These are phyloP conservation scores for Zaprionus camerounensis DNA, from an alignment of 1,140 invertebrate genomes.

Conservation along the genomic window DNA sequence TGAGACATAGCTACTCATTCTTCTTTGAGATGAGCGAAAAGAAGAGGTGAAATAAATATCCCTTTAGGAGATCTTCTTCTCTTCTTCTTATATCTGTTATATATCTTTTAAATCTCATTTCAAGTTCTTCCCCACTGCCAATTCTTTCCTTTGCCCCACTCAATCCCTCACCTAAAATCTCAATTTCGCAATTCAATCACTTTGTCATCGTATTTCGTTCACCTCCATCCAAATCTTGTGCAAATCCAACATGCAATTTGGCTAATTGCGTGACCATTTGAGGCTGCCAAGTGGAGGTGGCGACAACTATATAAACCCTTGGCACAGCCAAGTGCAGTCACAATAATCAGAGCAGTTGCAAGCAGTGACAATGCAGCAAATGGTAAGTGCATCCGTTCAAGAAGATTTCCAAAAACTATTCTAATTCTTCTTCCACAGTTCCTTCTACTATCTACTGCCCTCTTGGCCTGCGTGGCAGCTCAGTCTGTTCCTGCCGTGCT, in stretches of 20 bases:
- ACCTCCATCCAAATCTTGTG: constrained; percentile 21
- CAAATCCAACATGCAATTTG: constrained; percentile 46
- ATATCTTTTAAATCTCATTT: no score
- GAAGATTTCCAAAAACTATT: not conserved
- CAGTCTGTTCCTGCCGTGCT: constrained; percentile 11
- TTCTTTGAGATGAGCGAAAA: no score
- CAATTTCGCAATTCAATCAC: constrained; percentile 36
- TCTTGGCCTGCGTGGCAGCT: constrained; percentile 39
- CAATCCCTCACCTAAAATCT: not conserved
- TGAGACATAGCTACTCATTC: no score
- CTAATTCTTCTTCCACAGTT: constrained; percentile 19
- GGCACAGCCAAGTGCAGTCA: constrained; percentile 3
- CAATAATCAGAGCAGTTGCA: constrained; percentile 39
- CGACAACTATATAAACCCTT: constrained; percentile 54
- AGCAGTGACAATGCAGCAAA: constrained; percentile 43
- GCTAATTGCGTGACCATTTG: constrained; percentile 51
- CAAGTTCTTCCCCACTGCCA: not conserved
- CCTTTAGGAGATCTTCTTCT: no score
- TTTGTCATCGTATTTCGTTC: not conserved
- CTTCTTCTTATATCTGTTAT: no score
- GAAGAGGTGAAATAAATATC: accelerated
- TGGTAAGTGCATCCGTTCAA: constrained; percentile 19
- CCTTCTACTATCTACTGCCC: constrained; percentile 26
- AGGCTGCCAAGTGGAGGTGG: constrained; percentile 39
- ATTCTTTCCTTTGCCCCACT: not conserved